Evolutionary conservation across 2,113 vertebrate species (phyloP).

Genomic region (Tychaedon coryphoeus): DNA sequence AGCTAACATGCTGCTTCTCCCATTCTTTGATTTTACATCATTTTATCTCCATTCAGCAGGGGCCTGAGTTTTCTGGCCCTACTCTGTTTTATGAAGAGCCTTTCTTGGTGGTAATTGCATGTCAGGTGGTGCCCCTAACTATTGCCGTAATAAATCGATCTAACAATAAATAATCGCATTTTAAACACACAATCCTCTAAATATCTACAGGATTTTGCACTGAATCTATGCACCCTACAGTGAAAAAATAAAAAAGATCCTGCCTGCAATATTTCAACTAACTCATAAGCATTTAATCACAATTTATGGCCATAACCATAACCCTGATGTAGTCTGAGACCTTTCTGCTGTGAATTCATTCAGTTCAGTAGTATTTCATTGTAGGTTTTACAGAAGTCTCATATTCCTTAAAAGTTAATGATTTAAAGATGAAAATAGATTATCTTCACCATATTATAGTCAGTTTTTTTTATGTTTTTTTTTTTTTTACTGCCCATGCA

Average conservation of each 20-base stretch:
- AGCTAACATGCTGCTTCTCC: neutral
- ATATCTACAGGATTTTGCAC: neutral
- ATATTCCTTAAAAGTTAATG: neutral
- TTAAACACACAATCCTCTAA: neutral
- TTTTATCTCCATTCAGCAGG: neutral
- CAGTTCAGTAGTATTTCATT: neutral
- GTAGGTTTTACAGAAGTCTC: neutral
- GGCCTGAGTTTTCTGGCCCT: neutral
- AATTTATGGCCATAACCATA: slow-evolving; percentile 11
- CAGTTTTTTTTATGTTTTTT: too few relatives aligned
- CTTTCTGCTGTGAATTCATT: slow-evolving; percentile 31
- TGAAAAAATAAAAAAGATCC: neutral
- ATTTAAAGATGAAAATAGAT: neutral
- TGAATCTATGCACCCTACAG: neutral
- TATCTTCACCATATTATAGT: neutral
- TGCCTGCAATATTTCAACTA: slow-evolving; percentile 1
- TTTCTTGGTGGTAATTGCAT: neutral
- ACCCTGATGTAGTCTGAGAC: neutral
- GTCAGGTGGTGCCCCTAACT: neutral
- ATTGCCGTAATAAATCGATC: neutral
- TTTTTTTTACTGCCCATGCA: neutral
- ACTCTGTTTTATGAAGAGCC: neutral
- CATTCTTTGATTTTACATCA: neutral
- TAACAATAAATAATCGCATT: neutral
- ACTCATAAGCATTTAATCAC: neutral